Evolutionary conservation across 2,797 vertebrate genomes (phyloP), one percentile per base, ranked within the genome.

Genomic region (Syngnathus acus): DNA sequence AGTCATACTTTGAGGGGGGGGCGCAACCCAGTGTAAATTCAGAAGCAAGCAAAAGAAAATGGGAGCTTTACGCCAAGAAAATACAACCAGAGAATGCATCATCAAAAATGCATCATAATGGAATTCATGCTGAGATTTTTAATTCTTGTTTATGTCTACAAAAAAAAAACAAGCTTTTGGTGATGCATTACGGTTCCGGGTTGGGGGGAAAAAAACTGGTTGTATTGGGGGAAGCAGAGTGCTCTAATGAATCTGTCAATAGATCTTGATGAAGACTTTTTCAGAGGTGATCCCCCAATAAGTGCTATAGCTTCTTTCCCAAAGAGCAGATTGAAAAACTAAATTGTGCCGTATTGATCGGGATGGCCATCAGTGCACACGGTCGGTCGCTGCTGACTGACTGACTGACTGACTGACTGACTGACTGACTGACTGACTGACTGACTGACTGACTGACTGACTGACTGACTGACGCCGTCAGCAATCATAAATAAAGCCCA

Each of bases 201-300:
- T 81, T 82, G 87, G 82, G 13, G 32, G 48, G 9, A 65, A 55
- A 57, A 62, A 53, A 72, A 76, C 59, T 71, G 73, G 72, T 72
- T 58, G 70, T 65, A 45, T 69, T 68, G 72, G 72, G 70, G 68
- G 74, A 80, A 72, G 77, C 73, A 74, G 78, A 61, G 63, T 51
- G 74, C 82, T 82, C 81, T 88, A 89, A 90, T 91, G 72, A 91
- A 90, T 88, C 89, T 79, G 86, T 91, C 89, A 88, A 90, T 90
- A 90, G 78, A 84, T 84, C 82, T 84, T 89, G 89, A 92, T 90
- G 85, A 91, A 90, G 88, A 85, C 88, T 90, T 91, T 87, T 91
- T 90, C 88, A 90, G 68, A 82, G 72, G 83, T 61, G 78, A 91
- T 90, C 89, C 90, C 84, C 86, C 84, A 80, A 67, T 90, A 92